Evolutionary conservation across 1,140 invertebrate species (phyloP), one percentile per base, ranked within the genome.

Genomic region (Lordiphosa stackelbergi): DNA sequence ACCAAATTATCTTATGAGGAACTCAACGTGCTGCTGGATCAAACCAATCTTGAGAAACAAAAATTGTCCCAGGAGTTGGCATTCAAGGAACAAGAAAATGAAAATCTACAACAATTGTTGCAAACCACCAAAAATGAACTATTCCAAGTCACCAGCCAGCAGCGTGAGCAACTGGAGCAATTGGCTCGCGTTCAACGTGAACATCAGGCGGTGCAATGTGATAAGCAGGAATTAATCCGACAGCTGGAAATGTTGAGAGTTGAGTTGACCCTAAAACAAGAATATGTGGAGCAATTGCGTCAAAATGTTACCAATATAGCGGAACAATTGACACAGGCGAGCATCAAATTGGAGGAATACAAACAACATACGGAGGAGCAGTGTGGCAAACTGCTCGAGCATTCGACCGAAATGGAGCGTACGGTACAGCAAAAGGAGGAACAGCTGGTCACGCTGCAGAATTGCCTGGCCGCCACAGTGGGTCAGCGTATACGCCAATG

Each of bases 401-500:
- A 57, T 19, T n/a, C 45, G 0, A 8, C 41, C 0, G 12, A 69
- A 5, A 12, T 81, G 5, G 63, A 83, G 10, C 53, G 16, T 1
- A 12, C 24, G 0, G 4, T 65, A 2, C 53, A 69, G 22, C 28
- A 53, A 11, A 77, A 73, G 34, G 41, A 83, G 9, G 57, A 69
- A 7, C 56, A 75, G 8, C 22, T 85, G 40, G 22, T 35, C 3
- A 77, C 61, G 2, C 34, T 85, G 6, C 57, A 85, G 36, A 73
- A 71, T 6, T 85, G 81, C 24, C 54, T 85, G n/a, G 69, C 75
- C 6, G 83, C 72, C 58, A 85, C 83, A 0, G 38, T 85, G 57
- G 81, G 77, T 1, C 69, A 85, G 7, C 73, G 81, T 16, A 68
- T 85, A 1, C 69, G 72, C 0, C 73, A 77, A 16, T 83, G 73